Conservation (phyloP, 2,888 invertebrate species). For the Rotaria socialis region DNA sequence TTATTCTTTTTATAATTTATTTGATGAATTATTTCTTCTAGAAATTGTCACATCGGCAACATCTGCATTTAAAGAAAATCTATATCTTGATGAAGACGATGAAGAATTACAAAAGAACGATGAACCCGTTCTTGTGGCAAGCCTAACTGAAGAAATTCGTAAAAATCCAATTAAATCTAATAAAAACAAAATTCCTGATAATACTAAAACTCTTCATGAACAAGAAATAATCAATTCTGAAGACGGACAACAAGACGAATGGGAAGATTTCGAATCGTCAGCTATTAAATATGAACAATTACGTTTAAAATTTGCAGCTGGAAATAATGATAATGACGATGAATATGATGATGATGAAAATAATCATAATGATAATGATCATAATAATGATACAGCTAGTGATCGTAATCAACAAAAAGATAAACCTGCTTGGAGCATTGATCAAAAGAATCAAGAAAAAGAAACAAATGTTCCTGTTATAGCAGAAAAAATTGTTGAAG, state of each 20-base stretch:
- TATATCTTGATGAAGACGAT: not conserved
- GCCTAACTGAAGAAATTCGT: not conserved
- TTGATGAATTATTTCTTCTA: not conserved
- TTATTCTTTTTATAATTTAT: too few species aligned
- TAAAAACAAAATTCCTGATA: not conserved
- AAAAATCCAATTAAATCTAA: not conserved
- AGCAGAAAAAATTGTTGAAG: not conserved
- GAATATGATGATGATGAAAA: not conserved
- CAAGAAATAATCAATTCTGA: not conserved
- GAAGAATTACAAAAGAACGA: not conserved
- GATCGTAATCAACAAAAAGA: not conserved
- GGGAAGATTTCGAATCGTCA: conserved; percentile 1
- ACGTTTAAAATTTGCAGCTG: not conserved
- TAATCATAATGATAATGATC: not conserved
- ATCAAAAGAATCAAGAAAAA: not conserved
- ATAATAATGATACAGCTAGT: not conserved
- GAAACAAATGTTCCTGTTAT: not conserved
- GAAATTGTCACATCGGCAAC: not conserved
- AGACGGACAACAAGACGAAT: not conserved
- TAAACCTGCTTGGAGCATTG: not conserved
- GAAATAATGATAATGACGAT: not conserved
- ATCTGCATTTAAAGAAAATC: not conserved
- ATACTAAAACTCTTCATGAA: not conserved
- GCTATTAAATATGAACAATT: not conserved
- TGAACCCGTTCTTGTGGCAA: not conserved